Conservation (phyloP, 1,140 invertebrate species). For the Cherax destructor region DNA sequence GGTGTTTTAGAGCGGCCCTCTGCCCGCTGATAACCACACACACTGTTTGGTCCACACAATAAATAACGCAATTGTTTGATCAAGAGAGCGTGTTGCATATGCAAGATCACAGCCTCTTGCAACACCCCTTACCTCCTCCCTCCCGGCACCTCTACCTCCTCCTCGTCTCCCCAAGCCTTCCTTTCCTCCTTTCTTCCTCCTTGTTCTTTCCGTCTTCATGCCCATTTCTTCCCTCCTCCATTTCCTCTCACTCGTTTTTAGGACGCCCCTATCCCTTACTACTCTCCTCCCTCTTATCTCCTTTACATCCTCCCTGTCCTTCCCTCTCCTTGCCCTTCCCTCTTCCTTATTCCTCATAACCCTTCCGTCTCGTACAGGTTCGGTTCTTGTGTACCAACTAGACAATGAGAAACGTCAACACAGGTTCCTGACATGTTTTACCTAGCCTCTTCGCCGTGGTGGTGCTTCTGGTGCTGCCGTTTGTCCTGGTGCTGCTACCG, state of each 20-base stretch:
- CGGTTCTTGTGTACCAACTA: not conserved
- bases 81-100: not conserved
- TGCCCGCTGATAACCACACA: not conserved
- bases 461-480: too few relatives aligned
- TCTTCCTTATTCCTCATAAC: not conserved
- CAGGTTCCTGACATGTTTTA: not conserved
- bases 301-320: not conserved
- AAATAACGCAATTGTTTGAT: not conserved
- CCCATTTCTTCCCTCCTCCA: not conserved
- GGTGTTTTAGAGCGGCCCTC: too few relatives aligned
- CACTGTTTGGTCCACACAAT: not conserved
- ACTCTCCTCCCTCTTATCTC: too few relatives aligned
- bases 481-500: not conserved
- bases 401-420: constrained; percentile 18
- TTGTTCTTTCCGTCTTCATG: not conserved
- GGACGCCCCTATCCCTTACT: not conserved
- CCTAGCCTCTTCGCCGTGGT: too few relatives aligned
- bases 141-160: not conserved
- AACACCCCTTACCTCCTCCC: not conserved
- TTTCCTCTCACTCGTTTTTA: not conserved
- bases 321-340: not conserved
- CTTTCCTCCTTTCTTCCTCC: not conserved
- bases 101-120: not conserved
- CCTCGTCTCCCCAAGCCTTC: not conserved
- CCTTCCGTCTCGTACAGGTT: not conserved